Conservation (phyloP, 1,140 invertebrate genomes). For the Nylanderia fulva region DNA sequence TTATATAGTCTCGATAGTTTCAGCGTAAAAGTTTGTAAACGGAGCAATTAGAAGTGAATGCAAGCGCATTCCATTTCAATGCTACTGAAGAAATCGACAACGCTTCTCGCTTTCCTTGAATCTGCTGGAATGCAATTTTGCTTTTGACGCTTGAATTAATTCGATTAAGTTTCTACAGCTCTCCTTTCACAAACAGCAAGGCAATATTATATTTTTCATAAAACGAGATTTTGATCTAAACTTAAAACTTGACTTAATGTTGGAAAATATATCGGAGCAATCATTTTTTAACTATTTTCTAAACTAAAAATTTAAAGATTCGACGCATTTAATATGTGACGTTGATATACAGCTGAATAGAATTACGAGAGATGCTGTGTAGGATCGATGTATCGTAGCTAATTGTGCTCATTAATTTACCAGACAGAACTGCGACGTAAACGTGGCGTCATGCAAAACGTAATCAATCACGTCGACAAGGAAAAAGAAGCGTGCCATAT, state of each 20-base stretch:
- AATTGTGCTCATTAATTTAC: constrained; percentile 2
- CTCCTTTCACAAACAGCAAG: background rate
- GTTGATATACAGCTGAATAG: background rate
- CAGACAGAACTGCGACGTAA: constrained; percentile 30
- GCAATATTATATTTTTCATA: background rate
- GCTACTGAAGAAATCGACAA: background rate
- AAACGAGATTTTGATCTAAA: background rate
- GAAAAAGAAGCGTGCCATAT: constrained; percentile 38
- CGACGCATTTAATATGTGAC: background rate
- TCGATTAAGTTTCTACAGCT: constrained; percentile 9
- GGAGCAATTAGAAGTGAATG: background rate
- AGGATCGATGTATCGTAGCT: constrained; percentile 12
- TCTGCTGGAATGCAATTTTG: background rate
- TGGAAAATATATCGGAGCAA: background rate
- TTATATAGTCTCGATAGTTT: background rate
- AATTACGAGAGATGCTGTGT: background rate
- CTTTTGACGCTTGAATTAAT: background rate
- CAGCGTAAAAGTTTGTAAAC: background rate
- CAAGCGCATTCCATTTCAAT: constrained; percentile 1
- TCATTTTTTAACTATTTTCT: background rate
- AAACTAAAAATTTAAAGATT: background rate
- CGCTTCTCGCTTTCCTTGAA: background rate
- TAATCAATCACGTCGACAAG: constrained; percentile 46
- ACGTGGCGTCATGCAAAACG: constrained; percentile 33
- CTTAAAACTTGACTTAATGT: background rate